Evolutionary conservation across 2,797 vertebrate species (phyloP).

Genomic region (Clarias pachynema): DNA sequence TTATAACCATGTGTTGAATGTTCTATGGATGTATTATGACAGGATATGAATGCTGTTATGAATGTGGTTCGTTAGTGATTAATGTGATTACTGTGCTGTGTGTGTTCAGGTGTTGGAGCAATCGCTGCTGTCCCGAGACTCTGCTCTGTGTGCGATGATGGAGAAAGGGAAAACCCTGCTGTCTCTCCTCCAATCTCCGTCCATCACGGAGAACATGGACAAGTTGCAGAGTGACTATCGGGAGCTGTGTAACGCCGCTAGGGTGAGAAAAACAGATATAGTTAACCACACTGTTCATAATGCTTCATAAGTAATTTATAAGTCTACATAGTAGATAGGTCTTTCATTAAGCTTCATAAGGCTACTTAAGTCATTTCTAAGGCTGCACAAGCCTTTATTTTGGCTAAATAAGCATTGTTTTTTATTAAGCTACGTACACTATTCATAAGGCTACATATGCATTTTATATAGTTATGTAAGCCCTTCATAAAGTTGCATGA

Average conservation of each 20-base stretch:
- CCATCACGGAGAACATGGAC: conserved; percentile 82
- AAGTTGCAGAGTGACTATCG: conserved; percentile 84
- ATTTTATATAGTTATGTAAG: no score
- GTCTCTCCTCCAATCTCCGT: conserved; percentile 78
- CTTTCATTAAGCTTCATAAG: no score
- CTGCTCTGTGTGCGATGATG: conserved; percentile 84
- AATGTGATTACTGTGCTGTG: neutral
- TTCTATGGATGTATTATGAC: neutral
- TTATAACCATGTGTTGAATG: neutral
- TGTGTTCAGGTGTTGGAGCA: conserved; percentile 85
- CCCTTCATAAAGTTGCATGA: no score
- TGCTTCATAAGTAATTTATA: no score
- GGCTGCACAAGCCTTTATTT: neutral
- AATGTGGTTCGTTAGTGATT: neutral
- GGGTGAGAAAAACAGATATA: conserved; percentile 72
- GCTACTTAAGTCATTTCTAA: no score
- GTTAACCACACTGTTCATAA: neutral
- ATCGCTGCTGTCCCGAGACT: conserved; percentile 86
- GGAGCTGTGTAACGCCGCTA: conserved; percentile 78
- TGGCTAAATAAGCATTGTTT: neutral
- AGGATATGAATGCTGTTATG: neutral
- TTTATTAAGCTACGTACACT: neutral
- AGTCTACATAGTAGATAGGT: no score
- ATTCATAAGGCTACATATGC: neutral
- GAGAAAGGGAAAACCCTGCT: conserved; percentile 90